A percentile compares a stretch with the other conserved stretches of the same genome.
These are phyloP conservation scores for Pseudotriccus pelzelni DNA, from an alignment of 2,797 vertebrate genomes.

Conservation along the genomic window DNA sequence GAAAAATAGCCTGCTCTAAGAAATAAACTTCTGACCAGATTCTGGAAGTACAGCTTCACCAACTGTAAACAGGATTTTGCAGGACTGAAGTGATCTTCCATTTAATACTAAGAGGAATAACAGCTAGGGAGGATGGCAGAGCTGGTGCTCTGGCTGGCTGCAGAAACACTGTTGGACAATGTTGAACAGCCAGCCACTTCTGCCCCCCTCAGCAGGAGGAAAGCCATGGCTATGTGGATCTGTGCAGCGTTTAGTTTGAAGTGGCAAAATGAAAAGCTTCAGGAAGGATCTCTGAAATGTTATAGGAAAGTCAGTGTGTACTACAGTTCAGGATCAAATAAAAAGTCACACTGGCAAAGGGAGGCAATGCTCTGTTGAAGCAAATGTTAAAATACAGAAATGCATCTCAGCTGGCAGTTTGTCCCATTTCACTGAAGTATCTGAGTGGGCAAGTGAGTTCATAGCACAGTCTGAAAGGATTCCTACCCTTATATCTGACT, in stretches of 20 bases:
- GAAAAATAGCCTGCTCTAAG: not conserved
- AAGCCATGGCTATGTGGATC: not conserved
- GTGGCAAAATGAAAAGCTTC: not conserved
- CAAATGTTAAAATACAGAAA: not conserved
- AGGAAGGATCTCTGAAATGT: not conserved
- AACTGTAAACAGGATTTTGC: not conserved
- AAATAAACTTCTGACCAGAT: not conserved
- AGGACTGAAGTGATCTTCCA: not conserved
- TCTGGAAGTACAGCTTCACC: not conserved
- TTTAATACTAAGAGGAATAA: not conserved
- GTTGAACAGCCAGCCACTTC: not conserved
- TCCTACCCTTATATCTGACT: not conserved
- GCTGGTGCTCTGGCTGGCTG: not conserved
- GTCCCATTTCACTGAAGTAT: not conserved
- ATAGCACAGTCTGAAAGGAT: not conserved
- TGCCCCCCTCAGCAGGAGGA: not conserved
- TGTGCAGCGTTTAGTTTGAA: not conserved
- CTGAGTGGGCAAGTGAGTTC: not conserved
- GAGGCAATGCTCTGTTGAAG: not conserved
- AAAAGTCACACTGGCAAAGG: not conserved
- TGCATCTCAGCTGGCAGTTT: not conserved
- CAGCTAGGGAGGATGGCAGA: not conserved
- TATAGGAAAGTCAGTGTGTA: not conserved
- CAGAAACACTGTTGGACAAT: not conserved
- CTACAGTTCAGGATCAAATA: not conserved